Base-by-base conservation (phyloP, 2,888 invertebrate genomes). In the Caenorhabditis macrosperma region DNA sequence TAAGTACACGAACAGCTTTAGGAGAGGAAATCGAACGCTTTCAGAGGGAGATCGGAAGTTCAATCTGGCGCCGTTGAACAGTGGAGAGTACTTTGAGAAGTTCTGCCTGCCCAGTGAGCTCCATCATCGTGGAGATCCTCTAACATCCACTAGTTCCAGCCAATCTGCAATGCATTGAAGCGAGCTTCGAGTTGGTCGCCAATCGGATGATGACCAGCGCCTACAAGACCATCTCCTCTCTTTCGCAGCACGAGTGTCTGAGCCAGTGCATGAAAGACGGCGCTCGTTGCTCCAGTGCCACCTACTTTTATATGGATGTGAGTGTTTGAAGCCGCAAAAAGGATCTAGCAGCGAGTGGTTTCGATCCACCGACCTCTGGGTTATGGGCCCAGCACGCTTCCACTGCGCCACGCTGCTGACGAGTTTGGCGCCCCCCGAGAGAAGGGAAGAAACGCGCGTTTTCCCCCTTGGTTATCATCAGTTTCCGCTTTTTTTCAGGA, bases 341-440 rank as follows among this genome's bases (percentile, higher is more conserved):
- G 22, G n/a, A 7, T 48, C 75, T 86, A 86, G 86, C 86, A 86
- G 83, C 85, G 85, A 86, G 89, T 90, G 88, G 90, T 90, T 90
- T 90, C 90, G 90, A 90, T 90, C 90, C 88, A 94, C 95, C 94
- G 94, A 95, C 94, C 95, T 95, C 94, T 95, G 94, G 94, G 94
- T 94, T 94, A 94, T 94, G 94, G 94, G 94, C 94, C 94, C 94
- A 94, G 94, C 94, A 94, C 94, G 94, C 94, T 94, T 84, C 84
- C 84, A 84, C 84, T 84, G 84, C 84, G 84, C 82, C 84, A 84
- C 84, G 84, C 84, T 84, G 84, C 84, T 84, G n/a, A n/a, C n/a
- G n/a, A n/a, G n/a, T n/a, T n/a, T n/a, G n/a, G n/a, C n/a, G n/a
- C n/a, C n/a, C n/a, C n/a, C n/a, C n/a, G n/a, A n/a, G n/a, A n/a